Conservation (phyloP, 2,797 vertebrate species). For the Chelon labrosus region DNA sequence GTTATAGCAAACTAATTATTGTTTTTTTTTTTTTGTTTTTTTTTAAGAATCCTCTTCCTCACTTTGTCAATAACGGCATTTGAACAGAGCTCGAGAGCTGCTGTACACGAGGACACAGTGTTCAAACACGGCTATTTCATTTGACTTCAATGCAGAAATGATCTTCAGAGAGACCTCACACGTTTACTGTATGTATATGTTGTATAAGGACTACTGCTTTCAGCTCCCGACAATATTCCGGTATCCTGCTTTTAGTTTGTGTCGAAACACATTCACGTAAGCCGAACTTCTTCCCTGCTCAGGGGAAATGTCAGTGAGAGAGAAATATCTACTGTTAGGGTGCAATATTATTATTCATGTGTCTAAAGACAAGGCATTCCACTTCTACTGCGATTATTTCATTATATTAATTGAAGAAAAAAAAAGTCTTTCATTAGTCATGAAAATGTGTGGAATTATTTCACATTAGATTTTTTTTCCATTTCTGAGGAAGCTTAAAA, state of each 20-base stretch:
- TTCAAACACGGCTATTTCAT: background rate
- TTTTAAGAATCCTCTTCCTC: too few relatives aligned
- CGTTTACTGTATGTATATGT: background rate
- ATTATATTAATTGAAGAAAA: too few relatives aligned
- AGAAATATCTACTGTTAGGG: background rate
- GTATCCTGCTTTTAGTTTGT: background rate
- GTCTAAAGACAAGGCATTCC: background rate
- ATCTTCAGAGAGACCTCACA: background rate
- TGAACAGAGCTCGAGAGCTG: background rate
- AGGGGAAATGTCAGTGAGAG: background rate
- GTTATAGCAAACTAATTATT: slow-evolving; percentile 1
- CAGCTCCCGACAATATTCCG: background rate
- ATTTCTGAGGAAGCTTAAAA: background rate
- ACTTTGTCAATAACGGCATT: too few relatives aligned
- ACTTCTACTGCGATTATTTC: too few relatives aligned
- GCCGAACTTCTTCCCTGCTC: background rate
- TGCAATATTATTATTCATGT: background rate
- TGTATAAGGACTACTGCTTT: background rate
- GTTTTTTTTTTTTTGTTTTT: background rate
- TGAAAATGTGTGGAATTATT: background rate
- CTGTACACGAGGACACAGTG: too few relatives aligned
- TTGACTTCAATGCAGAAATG: background rate
- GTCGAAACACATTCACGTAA: background rate
- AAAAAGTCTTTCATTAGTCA: background rate
- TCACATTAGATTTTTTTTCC: background rate